Conservation (phyloP, 2,888 invertebrate genomes). For the Fragum whitleyi region DNA sequence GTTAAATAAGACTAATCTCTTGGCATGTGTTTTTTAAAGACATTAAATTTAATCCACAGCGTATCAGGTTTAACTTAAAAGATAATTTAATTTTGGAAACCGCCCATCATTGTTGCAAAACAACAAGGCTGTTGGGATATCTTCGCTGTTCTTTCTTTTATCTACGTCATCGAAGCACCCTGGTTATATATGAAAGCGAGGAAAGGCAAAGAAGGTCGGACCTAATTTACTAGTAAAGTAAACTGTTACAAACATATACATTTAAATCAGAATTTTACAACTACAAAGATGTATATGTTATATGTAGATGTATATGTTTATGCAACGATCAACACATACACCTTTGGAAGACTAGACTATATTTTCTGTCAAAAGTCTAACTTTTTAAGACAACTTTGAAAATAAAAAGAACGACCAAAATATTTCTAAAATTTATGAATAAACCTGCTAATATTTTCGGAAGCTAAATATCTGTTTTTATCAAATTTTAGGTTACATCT, state of each 20-base stretch:
- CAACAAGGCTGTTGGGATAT: neutral
- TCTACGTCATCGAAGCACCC: neutral
- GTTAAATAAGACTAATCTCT: conserved; percentile 43
- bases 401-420: neutral
- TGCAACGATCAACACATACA: too few species aligned
- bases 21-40: conserved; percentile 59
- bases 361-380: too few species aligned
- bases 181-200: too few species aligned
- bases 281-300: too few species aligned
- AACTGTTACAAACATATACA: too few species aligned
- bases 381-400: neutral
- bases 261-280: too few species aligned
- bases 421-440: neutral
- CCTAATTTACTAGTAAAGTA: too few species aligned
- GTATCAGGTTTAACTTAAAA: conserved; percentile 42
- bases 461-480: neutral
- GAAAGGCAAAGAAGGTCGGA: too few species aligned
- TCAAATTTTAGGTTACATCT: conserved; percentile 2
- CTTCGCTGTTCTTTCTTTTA: neutral
- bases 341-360: too few species aligned
- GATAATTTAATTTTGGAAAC: conserved; percentile 29
- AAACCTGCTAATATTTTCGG: neutral
- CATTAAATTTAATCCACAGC: conserved; percentile 34
- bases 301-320: too few species aligned
- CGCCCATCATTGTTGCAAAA: neutral